Evolutionary conservation across 2,113 vertebrate genomes (phyloP).

Genomic region (Odocoileus virginianus): DNA sequence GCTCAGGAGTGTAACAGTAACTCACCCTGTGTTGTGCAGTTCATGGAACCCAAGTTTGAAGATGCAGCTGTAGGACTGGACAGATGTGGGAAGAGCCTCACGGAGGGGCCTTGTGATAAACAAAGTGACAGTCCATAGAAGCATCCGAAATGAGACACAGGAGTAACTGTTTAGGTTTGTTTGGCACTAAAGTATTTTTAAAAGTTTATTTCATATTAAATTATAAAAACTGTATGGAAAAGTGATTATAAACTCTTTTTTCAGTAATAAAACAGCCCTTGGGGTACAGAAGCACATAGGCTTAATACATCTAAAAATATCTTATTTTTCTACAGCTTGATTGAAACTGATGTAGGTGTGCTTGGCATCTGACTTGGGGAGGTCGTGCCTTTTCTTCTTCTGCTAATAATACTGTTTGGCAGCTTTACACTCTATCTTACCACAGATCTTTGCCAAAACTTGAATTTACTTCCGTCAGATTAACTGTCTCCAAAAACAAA

Average conservation of each 20-base stretch:
- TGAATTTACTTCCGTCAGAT: constrained; percentile 89
- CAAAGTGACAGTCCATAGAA: neutral
- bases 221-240: constrained; percentile 69
- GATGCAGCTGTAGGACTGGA: neutral
- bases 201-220: constrained; percentile 65
- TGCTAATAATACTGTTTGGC: constrained; percentile 81
- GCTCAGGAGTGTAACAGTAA: neutral
- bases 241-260: constrained; percentile 77
- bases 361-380: constrained; percentile 77
- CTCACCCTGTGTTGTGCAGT: rapidly evolving
- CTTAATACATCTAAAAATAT: constrained; percentile 79
- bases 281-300: constrained; percentile 72
- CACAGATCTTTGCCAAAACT: constrained; percentile 87
- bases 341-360: constrained; percentile 75
- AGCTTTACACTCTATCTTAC: constrained; percentile 78
- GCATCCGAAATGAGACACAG: neutral
- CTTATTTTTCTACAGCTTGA: constrained; percentile 69
- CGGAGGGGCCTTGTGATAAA: neutral
- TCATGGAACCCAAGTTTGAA: neutral
- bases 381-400: constrained; percentile 72
- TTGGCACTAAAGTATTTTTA: constrained; percentile 48
- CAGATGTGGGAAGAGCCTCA: neutral
- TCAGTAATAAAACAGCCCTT: constrained; percentile 69
- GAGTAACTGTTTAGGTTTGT: neutral
- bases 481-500: constrained; percentile 87